phyloP scores from a whole-genome alignment of 2,113 vertebrate species.

The Chiloscyllium plagiosum region DNA sequence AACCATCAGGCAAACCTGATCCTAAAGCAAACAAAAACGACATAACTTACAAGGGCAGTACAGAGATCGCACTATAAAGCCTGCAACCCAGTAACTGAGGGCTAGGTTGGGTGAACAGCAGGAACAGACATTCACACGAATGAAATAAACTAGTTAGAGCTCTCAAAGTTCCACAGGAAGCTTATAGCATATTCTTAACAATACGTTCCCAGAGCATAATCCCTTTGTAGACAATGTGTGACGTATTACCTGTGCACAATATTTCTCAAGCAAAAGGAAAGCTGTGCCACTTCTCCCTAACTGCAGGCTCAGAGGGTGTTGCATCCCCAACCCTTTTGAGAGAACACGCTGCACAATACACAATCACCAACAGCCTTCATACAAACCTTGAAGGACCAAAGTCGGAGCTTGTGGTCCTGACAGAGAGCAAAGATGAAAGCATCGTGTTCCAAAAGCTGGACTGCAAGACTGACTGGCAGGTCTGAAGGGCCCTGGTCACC shows the following conservation, averaged over 20 bases:
- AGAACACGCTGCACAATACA: not conserved
- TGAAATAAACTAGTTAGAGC: not conserved
- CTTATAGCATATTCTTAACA: not conserved
- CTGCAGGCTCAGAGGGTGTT: not conserved
- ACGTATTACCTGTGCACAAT: not conserved
- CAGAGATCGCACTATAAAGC: not conserved
- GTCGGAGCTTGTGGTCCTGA: constrained; percentile 84
- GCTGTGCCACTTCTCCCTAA: not conserved
- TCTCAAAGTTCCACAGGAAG: not conserved
- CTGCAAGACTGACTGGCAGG: constrained; percentile 70
- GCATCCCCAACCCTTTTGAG: not conserved
- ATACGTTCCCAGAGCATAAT: not conserved
- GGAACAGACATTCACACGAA: not conserved
- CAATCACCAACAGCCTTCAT: not conserved
- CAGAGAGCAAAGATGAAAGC: constrained; percentile 85
- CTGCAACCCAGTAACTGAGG: not conserved
- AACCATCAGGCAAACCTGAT: constrained; percentile 84
- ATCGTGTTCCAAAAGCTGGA: constrained; percentile 75
- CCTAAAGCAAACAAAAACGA: constrained; percentile 49
- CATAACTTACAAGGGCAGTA: not conserved
- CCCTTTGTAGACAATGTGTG: not conserved
- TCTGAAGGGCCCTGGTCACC: constrained; percentile 70
- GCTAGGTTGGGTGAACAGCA: too few relatives aligned
- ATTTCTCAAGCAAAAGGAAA: not conserved
- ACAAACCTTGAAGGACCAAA: constrained; percentile 88